Base-by-base conservation (phyloP, 2,888 invertebrate species). In the Schizotus pectinicornis region DNA sequence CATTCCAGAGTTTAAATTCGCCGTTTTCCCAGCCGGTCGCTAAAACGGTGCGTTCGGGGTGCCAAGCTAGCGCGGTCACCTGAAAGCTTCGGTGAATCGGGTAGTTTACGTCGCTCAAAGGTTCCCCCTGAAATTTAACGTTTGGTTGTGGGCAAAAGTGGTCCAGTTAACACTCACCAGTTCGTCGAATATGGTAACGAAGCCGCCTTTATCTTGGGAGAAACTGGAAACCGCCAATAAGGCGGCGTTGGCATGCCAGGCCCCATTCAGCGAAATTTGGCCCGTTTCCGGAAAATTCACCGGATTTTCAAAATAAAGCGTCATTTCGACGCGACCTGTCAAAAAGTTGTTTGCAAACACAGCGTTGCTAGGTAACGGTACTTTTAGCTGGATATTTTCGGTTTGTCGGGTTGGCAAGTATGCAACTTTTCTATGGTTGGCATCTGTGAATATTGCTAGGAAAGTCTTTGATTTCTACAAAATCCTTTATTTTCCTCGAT, bases 11-110 rank as follows among this genome's bases (percentile, higher is more conserved):
- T 70, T 89, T 86, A 3, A 98, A 82, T 74, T 95, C 94, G 6
- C 97, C 97, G 72, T 89, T 94, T 80, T 95, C 95, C 94, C 95
- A 97, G 3, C 94, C 95, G 37, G 91, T 90, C 1, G 90, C 91
- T 48, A 98, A 79, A 55, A 94, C 83, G 53, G 88, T 87, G 72
- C 89, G 86, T 47, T 87, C 88, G 0, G 97, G 95, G 80, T 98
- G 97, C 97, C 98, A 98, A 2, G 88, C 85, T 33, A 95, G 77
- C 1, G 91, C 87, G 9, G 92, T 91, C 0, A 91, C 90, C 82
- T 93, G 93, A 48, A 90, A 90, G 9, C 89, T 87, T 14, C 88
- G 79, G 71, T 92, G 87, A 39, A 87, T 85, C 1, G 92, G 89
- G 78, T 89, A 89, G 49, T 89, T 89, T 35, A 92, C 86, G 71